phyloP scores from a whole-genome alignment of 2,113 vertebrate species.

The Mesoclemmys tuberculata region DNA sequence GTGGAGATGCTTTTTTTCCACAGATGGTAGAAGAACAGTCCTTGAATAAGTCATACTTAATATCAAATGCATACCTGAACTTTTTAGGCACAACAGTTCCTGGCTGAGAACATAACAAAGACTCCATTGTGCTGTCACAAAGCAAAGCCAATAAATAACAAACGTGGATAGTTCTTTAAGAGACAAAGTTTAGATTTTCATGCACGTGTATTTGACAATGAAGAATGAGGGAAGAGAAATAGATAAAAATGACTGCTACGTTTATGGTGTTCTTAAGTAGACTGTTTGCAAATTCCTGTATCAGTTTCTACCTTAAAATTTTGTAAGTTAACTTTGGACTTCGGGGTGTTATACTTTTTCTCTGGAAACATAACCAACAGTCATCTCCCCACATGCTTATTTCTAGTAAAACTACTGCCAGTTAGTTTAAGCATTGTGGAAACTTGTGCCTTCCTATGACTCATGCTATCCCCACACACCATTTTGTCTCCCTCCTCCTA shows the following conservation, averaged over 20 bases:
- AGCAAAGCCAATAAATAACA: background rate
- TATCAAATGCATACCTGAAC: background rate
- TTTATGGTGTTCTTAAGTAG: background rate
- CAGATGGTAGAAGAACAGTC: background rate
- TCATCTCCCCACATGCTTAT: background rate
- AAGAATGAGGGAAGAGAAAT: background rate
- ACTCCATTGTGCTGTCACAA: background rate
- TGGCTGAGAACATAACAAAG: background rate
- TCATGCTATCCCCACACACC: background rate
- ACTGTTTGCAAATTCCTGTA: background rate
- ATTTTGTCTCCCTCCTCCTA: background rate
- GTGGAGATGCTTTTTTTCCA: background rate
- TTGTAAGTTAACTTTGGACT: background rate
- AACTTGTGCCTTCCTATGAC: accelerated
- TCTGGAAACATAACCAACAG: background rate
- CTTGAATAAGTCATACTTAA: background rate
- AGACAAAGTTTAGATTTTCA: background rate
- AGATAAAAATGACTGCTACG: background rate
- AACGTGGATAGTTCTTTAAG: background rate
- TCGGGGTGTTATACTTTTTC: background rate
- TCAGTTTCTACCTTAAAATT: background rate
- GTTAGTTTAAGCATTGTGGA: background rate
- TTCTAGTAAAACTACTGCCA: background rate
- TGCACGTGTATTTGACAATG: background rate
- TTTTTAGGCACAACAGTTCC: background rate